Conservation (phyloP, 2,888 invertebrate species). For the Heliconius aoede region DNA sequence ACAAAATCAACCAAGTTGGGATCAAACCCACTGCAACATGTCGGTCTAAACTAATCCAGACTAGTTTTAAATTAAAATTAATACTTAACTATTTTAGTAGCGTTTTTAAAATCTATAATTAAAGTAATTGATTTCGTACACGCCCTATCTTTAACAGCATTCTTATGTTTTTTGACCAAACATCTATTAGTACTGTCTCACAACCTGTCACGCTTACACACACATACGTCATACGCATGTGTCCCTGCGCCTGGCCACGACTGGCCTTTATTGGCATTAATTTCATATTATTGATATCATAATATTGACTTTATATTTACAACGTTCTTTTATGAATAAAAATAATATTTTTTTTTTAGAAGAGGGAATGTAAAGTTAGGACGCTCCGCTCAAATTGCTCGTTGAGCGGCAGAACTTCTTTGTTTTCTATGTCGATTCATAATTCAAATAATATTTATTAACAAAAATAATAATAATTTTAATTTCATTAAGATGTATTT, state of each 20-base stretch:
- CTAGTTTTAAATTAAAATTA: background rate
- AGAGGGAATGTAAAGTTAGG: too few relatives aligned
- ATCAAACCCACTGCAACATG: background rate
- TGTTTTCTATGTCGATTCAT: background rate
- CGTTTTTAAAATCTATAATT: background rate
- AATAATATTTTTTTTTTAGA: too few relatives aligned
- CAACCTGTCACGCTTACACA: too few relatives aligned
- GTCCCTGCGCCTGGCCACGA: too few relatives aligned
- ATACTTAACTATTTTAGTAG: background rate
- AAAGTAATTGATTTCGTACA: conserved; percentile 8
- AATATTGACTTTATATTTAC: too few relatives aligned
- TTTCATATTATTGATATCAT: too few relatives aligned
- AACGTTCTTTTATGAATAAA: too few relatives aligned
- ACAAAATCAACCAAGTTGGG: background rate
- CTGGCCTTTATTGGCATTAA: too few relatives aligned
- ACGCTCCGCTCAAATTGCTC: too few relatives aligned
- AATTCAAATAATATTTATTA: background rate
- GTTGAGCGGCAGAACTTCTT: too few relatives aligned
- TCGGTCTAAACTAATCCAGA: background rate
- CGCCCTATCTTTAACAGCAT: conserved; percentile 5
- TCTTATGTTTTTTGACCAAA: conserved; percentile 12
- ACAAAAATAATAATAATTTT: background rate
- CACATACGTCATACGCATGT: too few relatives aligned
- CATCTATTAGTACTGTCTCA: background rate
- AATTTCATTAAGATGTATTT: background rate